Evolutionary conservation across 2,113 vertebrate genomes (phyloP), one percentile per base, ranked within the genome.

Genomic region (Alethe diademata): DNA sequence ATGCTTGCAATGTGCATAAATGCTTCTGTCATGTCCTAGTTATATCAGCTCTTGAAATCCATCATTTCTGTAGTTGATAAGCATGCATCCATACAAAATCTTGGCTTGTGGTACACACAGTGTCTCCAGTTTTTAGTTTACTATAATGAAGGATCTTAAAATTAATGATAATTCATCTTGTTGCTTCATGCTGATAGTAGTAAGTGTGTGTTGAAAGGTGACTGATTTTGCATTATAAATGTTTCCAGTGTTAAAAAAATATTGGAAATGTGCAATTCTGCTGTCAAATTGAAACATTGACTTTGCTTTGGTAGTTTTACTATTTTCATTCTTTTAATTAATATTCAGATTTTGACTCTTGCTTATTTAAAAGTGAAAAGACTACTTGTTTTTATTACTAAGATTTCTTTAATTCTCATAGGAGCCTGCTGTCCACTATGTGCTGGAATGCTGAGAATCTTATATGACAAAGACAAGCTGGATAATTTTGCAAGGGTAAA

Each of bases 401-500:
- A 69, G 11, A 20, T 31, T 65, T 35, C 29, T 65, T 96, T 84
- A 11, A 42, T 74, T 83, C 51, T 29, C 58, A 19, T 56, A 99
- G 99, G 99, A 88, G 99, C 99, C 71, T 99, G 99, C 89, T 99
- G 99, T 92, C 99, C 99, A 1, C 92, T 99, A 3, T 99, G 99
- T 98, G 99, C 99, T 67, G 99, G 99, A 75, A 98, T 99, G 98
- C 97, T 99, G 95, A 98, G 98, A 96, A 98, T 99, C 90, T 97
- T 99, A 12, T 99, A 98, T 97, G 99, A 98, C 97, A 99, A 98
- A 96, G 98, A 99, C 69, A 99, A 98, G 93, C 98, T 99, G 97
- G 99, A 99, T 96, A 98, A 96, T 28, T 99, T 99, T 94, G 99
- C 99, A 31, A 98, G 98, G 98, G 99, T 99, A 98, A 97, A 48